Evolutionary conservation across 2,797 vertebrate species (phyloP), one percentile per base, ranked within the genome.

Genomic region (Channallabes apus): DNA sequence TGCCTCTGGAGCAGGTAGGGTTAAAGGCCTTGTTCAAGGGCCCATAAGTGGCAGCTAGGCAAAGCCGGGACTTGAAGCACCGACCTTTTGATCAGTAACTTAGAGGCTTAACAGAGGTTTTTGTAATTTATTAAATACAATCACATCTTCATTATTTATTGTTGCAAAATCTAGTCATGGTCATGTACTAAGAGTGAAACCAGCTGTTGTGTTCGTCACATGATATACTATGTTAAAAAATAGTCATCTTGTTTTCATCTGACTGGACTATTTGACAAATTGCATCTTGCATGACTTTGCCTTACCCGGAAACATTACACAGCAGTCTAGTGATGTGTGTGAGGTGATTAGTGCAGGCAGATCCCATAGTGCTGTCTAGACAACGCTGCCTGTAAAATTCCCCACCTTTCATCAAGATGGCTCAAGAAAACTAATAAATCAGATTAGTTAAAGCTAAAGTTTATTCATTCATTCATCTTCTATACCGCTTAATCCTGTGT

Each of bases 311-410:
- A 41, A 51, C 71, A 75, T 54, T 78, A 80, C 85, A 68, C 38
- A 22, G 17, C 56, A 75, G n/a, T 35, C 64, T 81, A 79, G 75
- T 82, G 68, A 82, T 7, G 6, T 29, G 64, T 82, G 54, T 27
- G 56, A 86, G 76, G 51, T 38, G 27, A 65, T 77, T 85, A 75
- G 56, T 77, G 61, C 65, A 84, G 54, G 78, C 58, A 75, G 38
- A 76, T 73, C 54, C 76, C 59, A 54, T 81, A 24, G 46, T 67
- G 59, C 56, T 65, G 82, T 84, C 82, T 86, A 86, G 80, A 86
- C 85, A 38, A 41, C 20, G 35, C 1, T 59, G 29, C 35, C 59
- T 38, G 46, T 27, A 56, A 72, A 86, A 81, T 67, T 35, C 18
- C 24, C 17, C 29, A 75, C 51, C 85, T 71, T 65, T 1, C 38